Evolutionary conservation across 2,888 invertebrate genomes (phyloP), one percentile per base, ranked within the genome.

Genomic region (Stictocephala bisonia): DNA sequence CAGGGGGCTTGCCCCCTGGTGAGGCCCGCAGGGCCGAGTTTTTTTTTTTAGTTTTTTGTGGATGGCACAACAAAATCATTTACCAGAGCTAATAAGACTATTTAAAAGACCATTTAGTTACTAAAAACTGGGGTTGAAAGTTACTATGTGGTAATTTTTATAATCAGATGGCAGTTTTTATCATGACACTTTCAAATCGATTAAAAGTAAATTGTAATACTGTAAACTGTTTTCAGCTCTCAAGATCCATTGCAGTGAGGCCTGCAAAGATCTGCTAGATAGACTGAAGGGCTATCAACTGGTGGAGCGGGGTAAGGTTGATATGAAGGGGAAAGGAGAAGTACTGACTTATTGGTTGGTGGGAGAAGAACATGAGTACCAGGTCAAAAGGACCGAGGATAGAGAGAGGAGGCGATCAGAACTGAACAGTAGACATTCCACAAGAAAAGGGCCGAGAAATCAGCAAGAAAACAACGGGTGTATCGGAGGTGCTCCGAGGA

Each of bases 271-370:
- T 0, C 82, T 94, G 1, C 84, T 95, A 9, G 90, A 90, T 76
- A 88, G 89, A 75, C 82, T 94, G 20, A 92, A 92, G 0, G 94
- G 94, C 1, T 95, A 94, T 81, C 85, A 90, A n/a, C 80, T 91
- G 3, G 86, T 89, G 68, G 93, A 94, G 81, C 88, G 95, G 0
- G 95, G 95, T 0, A 81, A 92, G 29, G 88, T 94, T 3, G 85
- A 90, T 2, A 91, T 95, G 89, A 95, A 95, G 82, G 94, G 94
- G 53, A 94, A 94, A 83, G 92, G 93, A 0, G 93, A 93, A 50
- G 91, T 93, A 82, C 84, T 90, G 76, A 95, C 95, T 1, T 95
- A 91, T 83, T 95, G 94, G 94, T 84, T 95, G 41, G 84, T 90
- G 3, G 94, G 93, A 0, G 94, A 95, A 82, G 91, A 93, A 72